Percentiles rank a stretch among this genome's conserved stretches.
Conservation (phyloP, 2,797 vertebrate genomes). For the Monodelphis domestica region DNA sequence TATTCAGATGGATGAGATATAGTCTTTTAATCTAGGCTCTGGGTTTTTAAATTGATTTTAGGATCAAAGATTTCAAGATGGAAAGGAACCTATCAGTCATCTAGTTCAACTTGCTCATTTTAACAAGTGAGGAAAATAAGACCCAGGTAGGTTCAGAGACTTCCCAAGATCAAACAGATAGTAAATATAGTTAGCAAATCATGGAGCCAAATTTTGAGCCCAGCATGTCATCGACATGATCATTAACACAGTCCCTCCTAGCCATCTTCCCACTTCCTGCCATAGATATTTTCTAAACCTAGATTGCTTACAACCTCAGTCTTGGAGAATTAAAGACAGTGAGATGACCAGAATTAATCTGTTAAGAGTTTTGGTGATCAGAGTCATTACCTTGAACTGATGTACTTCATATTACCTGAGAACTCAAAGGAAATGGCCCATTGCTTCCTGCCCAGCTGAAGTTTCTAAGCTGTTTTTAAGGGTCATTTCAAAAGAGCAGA, state of each 20-base stretch:
- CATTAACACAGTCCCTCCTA: not conserved
- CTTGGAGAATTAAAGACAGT: not conserved
- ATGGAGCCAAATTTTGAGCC: not conserved
- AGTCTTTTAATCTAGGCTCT: not conserved
- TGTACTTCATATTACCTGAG: not conserved
- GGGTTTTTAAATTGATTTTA: not conserved
- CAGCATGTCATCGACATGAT: not conserved
- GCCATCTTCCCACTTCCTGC: not conserved
- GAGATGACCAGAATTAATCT: not conserved
- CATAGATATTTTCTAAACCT: not conserved
- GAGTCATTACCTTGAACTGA: not conserved
- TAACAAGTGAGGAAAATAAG: not conserved
- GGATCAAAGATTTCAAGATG: not conserved
- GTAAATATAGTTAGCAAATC: not conserved
- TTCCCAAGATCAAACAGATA: not conserved
- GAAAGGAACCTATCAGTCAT: not conserved
- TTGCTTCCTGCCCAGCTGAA: not conserved
- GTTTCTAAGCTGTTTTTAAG: not conserved
- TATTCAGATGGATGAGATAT: not conserved
- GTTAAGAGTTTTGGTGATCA: not conserved
- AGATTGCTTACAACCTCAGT: not conserved
- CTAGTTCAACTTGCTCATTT: not conserved
- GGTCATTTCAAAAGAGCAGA: slow-evolving; percentile 33
- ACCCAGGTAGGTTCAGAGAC: not conserved
- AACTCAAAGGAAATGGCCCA: not conserved